Conservation (phyloP, 2,888 invertebrate genomes). For the Cremastinae sp. region DNA sequence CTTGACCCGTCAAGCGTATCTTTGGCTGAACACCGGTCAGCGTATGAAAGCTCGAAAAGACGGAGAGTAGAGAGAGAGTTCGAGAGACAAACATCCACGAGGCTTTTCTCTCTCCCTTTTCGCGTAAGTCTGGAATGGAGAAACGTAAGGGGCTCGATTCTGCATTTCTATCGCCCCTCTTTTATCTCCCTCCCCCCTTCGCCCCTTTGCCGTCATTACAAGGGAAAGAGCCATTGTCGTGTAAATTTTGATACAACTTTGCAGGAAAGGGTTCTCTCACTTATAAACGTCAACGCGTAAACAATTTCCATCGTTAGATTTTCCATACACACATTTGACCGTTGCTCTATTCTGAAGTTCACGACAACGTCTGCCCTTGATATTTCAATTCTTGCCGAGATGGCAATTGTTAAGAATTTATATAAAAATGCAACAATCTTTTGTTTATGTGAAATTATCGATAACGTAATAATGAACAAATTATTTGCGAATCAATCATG, state of each 20-base stretch:
- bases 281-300: constrained; percentile 23
- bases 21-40: constrained; percentile 77
- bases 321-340: constrained; percentile 18
- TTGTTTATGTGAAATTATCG: too few relatives aligned
- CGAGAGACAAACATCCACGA: constrained; percentile 62
- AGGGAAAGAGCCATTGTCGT: constrained; percentile 76
- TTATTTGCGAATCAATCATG: too few relatives aligned
- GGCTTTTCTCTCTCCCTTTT: constrained; percentile 67
- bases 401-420: too few relatives aligned
- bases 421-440: too few relatives aligned
- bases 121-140: constrained; percentile 69
- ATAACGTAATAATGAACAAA: too few relatives aligned
- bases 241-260: constrained; percentile 78
- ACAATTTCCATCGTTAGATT: constrained; percentile 36
- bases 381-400: too few relatives aligned
- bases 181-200: constrained; percentile 62
- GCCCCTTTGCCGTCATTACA: constrained; percentile 64
- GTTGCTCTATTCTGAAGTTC: background rate
- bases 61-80: constrained; percentile 48
- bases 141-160: constrained; percentile 68
- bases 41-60: constrained; percentile 67
- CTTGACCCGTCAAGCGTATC: constrained; percentile 77
- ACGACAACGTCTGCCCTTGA: too few relatives aligned
- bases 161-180: constrained; percentile 62
- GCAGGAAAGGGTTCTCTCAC: constrained; percentile 69